Conservation (phyloP, 2,888 invertebrate genomes). For the Plagiodera versicolora region DNA sequence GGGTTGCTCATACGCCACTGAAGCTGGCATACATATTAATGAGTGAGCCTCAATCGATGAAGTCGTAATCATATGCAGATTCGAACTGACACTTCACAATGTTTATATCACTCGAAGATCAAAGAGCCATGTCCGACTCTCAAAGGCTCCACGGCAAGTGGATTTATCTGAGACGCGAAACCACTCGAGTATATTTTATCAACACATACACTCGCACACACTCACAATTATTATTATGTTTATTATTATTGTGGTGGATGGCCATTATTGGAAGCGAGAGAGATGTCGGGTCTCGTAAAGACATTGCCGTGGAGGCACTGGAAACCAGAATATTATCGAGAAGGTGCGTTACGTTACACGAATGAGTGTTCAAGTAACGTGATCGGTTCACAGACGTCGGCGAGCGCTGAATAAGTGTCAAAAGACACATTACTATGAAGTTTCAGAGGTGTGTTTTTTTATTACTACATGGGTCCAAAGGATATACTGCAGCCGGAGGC, state of each 20-base stretch:
- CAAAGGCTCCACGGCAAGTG: conserved; percentile 1
- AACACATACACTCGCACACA: neutral
- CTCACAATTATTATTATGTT: conserved; percentile 21
- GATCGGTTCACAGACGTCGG: neutral
- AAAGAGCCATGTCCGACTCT: conserved; percentile 33
- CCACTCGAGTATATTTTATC: conserved; percentile 16
- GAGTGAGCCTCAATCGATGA: conserved; percentile 41
- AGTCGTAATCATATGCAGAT: conserved; percentile 44
- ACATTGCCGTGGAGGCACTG: neutral
- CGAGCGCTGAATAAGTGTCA: neutral
- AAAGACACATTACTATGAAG: neutral
- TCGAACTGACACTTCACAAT: conserved; percentile 40
- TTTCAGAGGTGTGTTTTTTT: neutral
- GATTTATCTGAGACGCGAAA: conserved; percentile 18
- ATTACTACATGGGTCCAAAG: too few relatives aligned
- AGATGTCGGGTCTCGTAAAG: conserved; percentile 8
- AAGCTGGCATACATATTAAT: conserved; percentile 39
- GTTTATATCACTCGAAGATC: conserved; percentile 41
- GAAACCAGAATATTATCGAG: neutral
- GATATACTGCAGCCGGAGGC: too few relatives aligned
- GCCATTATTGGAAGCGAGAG: conserved; percentile 14
- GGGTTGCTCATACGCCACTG: neutral
- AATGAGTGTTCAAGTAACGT: neutral
- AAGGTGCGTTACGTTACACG: neutral
- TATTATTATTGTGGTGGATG: conserved; percentile 15